These are phyloP conservation scores for Opisthocomus hoazin DNA, from an alignment of 2,113 vertebrate species.

Conservation along the genomic window DNA sequence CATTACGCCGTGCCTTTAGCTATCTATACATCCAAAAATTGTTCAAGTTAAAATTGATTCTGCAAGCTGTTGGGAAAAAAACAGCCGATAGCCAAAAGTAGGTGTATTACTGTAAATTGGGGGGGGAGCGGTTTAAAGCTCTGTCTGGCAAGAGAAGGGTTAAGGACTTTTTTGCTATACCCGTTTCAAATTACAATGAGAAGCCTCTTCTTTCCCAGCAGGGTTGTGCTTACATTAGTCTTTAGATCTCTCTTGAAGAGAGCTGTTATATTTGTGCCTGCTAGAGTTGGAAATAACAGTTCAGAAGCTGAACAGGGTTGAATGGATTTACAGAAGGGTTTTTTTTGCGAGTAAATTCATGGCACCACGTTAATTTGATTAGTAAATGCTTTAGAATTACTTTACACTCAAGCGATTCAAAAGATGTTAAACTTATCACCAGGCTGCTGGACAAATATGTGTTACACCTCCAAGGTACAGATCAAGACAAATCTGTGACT, in stretches of 20 bases:
- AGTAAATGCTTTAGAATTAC: constrained; percentile 70
- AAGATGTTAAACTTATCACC: constrained; percentile 76
- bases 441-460: constrained; percentile 71
- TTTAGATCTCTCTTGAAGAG: constrained; percentile 84
- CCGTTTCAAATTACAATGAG: constrained; percentile 98
- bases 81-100: not conserved
- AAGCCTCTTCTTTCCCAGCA: constrained; percentile 95
- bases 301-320: constrained; percentile 73
- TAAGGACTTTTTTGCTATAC: constrained; percentile 80
- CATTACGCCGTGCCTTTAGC: not conserved
- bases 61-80: not conserved
- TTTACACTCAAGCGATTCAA: constrained; percentile 72
- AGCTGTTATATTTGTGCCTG: constrained; percentile 87
- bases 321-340: constrained; percentile 73
- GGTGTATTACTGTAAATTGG: constrained; percentile 23
- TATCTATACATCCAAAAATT: not conserved
- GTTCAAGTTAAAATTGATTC: not conserved
- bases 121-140: constrained; percentile 38
- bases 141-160: constrained; percentile 75
- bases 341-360: constrained; percentile 71
- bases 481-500: constrained; percentile 75
- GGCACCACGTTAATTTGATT: constrained; percentile 72
- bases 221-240: constrained; percentile 91
- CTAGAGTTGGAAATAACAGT: constrained; percentile 86
- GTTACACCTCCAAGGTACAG: constrained; percentile 72